phyloP scores from a whole-genome alignment of 2,888 invertebrate species.

The Nephrocerus scutellatus region DNA sequence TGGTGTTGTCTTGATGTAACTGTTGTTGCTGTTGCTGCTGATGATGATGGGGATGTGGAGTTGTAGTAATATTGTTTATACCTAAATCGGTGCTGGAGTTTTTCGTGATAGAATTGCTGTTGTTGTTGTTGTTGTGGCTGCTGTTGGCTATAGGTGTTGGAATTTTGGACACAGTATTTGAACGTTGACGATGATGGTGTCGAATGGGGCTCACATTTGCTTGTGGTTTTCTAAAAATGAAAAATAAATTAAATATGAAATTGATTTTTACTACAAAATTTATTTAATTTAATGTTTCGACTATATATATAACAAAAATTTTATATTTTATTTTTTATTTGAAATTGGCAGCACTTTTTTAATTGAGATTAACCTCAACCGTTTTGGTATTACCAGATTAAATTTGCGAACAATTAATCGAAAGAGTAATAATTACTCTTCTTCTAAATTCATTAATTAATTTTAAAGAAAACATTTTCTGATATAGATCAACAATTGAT shows the following conservation, averaged over 20 bases:
- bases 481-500: too few species aligned
- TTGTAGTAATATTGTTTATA: constrained; percentile 32
- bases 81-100: constrained; percentile 26
- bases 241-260: constrained; percentile 4
- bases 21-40: constrained; percentile 42
- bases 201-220: constrained; percentile 49
- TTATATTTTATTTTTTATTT: too few species aligned
- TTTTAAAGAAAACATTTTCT: too few species aligned
- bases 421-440: too few species aligned
- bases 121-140: constrained; percentile 24
- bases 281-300: too few species aligned
- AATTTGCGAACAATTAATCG: too few species aligned
- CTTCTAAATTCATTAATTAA: too few species aligned
- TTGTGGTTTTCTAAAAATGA: constrained; percentile 52
- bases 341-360: too few species aligned
- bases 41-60: constrained; percentile 19
- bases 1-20: constrained; percentile 40
- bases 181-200: constrained; percentile 43
- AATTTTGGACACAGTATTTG: constrained; percentile 47
- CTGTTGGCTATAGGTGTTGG: constrained; percentile 42
- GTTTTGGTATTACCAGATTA: too few species aligned
- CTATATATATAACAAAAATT: too few species aligned
- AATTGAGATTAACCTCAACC: too few species aligned
- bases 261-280: too few species aligned
- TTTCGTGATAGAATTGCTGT: constrained; percentile 24